Percentiles rank a stretch among this genome's conserved stretches.
Evolutionary conservation across 1,140 invertebrate genomes (phyloP).

Genomic region (Penaeus vannamei): DNA sequence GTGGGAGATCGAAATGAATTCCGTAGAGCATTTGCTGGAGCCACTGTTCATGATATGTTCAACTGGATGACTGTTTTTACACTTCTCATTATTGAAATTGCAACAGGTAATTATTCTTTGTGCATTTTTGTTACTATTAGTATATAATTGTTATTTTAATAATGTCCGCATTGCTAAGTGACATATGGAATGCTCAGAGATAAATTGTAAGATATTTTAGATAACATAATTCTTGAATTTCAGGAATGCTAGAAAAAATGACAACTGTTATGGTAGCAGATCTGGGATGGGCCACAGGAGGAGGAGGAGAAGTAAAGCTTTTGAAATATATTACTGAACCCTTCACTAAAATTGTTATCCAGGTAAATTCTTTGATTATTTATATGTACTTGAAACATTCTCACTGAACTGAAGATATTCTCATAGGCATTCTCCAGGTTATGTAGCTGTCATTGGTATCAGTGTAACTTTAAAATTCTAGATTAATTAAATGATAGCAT

Average conservation of each 20-base stretch:
- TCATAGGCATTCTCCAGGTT: neutral
- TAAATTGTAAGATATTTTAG: too few species aligned
- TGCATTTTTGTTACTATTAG: neutral
- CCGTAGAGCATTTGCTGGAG: constrained; percentile 72
- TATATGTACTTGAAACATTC: neutral
- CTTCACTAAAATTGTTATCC: constrained; percentile 66
- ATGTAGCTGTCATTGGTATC: too few species aligned
- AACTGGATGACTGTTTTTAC: constrained; percentile 74
- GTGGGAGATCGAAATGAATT: constrained; percentile 71
- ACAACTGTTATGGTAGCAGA: constrained; percentile 59
- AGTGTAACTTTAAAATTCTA: neutral
- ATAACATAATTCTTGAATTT: neutral
- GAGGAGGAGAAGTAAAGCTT: constrained; percentile 63
- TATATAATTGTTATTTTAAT: too few species aligned
- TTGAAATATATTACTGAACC: constrained; percentile 67
- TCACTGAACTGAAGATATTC: neutral
- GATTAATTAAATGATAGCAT: neutral
- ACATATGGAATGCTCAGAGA: too few species aligned
- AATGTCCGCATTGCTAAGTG: too few species aligned
- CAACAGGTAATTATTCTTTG: constrained; percentile 54
- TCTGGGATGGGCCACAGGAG: constrained; percentile 27
- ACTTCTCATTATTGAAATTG: constrained; percentile 73
- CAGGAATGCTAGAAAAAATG: constrained; percentile 67
- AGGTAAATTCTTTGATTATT: constrained; percentile 50
- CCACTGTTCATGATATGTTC: constrained; percentile 73